Evolutionary conservation across 2,797 vertebrate species (phyloP).

Genomic region (Tiaroga cobitis): DNA sequence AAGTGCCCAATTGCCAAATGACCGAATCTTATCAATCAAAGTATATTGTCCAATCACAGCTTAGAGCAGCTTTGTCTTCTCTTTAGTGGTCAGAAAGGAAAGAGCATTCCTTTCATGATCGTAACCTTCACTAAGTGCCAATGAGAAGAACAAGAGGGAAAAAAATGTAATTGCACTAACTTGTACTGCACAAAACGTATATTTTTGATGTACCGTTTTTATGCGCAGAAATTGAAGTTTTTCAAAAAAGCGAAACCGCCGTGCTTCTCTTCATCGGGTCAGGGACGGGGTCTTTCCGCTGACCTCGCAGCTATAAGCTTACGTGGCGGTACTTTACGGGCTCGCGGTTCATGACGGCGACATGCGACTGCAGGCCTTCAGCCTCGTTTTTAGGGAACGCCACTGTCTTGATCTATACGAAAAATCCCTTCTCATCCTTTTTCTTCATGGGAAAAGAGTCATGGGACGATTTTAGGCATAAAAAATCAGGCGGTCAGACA

Average conservation of each 20-base stretch:
- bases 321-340: constrained; percentile 60
- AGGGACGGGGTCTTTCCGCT: constrained; percentile 65
- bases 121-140: constrained; percentile 84
- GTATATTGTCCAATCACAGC: constrained; percentile 61
- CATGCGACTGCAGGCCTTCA: constrained; percentile 26
- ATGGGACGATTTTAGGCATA: constrained; percentile 8
- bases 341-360: constrained; percentile 31
- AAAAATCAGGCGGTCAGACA: background rate
- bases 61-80: constrained; percentile 65
- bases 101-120: constrained; percentile 65
- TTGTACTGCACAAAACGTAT: constrained; percentile 79
- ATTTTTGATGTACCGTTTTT: constrained; percentile 78
- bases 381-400: constrained; percentile 42
- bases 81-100: constrained; percentile 34
- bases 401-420: constrained; percentile 35
- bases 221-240: constrained; percentile 73
- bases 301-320: constrained; percentile 62
- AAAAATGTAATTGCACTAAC: constrained; percentile 81
- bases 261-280: constrained; percentile 64
- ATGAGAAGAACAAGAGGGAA: constrained; percentile 74
- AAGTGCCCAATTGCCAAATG: background rate
- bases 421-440: background rate
- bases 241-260: constrained; percentile 64
- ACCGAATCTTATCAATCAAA: constrained; percentile 37
- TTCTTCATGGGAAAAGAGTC: background rate